Evolutionary conservation across 1,140 invertebrate species (phyloP).

Genomic region (Littorina saxatilis): DNA sequence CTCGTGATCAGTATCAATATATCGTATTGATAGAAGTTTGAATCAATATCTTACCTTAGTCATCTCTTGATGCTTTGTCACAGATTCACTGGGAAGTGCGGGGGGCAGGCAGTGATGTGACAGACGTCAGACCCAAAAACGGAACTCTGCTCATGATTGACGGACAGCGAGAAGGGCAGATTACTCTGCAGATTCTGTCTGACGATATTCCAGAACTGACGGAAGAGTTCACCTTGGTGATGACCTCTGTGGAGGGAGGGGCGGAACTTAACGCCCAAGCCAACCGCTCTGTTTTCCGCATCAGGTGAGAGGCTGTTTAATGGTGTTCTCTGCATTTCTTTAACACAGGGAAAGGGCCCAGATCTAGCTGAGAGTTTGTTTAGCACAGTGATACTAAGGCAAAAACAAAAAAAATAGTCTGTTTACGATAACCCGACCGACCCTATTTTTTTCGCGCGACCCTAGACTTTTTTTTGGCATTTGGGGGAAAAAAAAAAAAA

Average conservation of each 20-base stretch:
- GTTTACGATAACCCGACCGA: too few species aligned
- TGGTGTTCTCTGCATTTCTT: too few species aligned
- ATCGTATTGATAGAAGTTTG: too few species aligned
- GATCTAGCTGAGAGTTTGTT: too few species aligned
- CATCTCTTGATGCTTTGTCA: neutral
- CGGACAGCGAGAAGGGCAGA: conserved; percentile 53
- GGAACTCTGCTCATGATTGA: conserved; percentile 61
- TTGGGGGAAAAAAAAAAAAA: too few species aligned
- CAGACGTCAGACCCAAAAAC: conserved; percentile 61
- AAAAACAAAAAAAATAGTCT: too few species aligned
- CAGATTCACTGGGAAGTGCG: conserved; percentile 69
- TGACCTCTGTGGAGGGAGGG: conserved; percentile 65
- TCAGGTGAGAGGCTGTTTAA: conserved; percentile 53
- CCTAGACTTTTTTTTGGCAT: too few species aligned
- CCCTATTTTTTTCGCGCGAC: too few species aligned
- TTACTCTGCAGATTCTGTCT: conserved; percentile 63
- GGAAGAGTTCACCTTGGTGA: conserved; percentile 61
- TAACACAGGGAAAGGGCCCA: too few species aligned
- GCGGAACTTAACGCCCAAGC: conserved; percentile 63
- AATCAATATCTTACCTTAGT: too few species aligned
- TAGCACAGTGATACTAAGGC: too few species aligned
- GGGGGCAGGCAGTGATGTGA: conserved; percentile 43
- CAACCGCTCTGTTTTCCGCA: conserved; percentile 61
- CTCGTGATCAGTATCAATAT: too few species aligned
- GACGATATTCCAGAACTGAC: conserved; percentile 69